These are phyloP conservation scores for Scophthalmus maximus DNA, from an alignment of 2,113 vertebrate genomes.

Conservation along the genomic window DNA sequence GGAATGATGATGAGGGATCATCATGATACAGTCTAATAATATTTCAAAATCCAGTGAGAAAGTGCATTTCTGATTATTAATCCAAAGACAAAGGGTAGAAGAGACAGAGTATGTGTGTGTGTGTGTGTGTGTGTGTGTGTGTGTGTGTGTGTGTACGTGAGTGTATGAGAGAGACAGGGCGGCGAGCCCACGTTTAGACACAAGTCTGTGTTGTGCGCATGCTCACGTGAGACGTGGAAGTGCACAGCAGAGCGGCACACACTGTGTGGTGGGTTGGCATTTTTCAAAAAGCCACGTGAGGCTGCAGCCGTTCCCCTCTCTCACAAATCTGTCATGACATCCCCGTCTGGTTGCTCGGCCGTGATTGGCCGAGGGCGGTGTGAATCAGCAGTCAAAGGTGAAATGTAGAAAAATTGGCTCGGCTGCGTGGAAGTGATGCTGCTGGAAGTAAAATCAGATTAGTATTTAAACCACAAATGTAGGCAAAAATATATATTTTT, in stretches of 20 bases:
- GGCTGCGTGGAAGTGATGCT: conserved; percentile 5
- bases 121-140: background rate
- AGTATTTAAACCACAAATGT: background rate
- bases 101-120: background rate
- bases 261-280: conserved; percentile 47
- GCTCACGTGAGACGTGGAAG: conserved; percentile 37
- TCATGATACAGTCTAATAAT: no score
- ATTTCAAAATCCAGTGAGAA: background rate
- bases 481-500: background rate
- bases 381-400: conserved; percentile 58
- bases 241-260: conserved; percentile 45
- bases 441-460: background rate
- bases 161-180: conserved; percentile 11
- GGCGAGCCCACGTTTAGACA: conserved; percentile 23
- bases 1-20: no score
- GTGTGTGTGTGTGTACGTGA: background rate
- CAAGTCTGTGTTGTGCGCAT: conserved; percentile 51
- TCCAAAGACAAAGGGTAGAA: background rate
- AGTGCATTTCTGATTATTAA: background rate
- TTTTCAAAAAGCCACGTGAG: conserved; percentile 63
- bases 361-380: conserved; percentile 53
- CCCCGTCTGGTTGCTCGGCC: conserved; percentile 21
- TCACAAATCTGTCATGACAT: conserved; percentile 46
- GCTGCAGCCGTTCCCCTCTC: conserved; percentile 35
- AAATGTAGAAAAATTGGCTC: conserved; percentile 51